Conservation (phyloP, 1,140 invertebrate genomes). For the Thaumetopoea pityocampa region DNA sequence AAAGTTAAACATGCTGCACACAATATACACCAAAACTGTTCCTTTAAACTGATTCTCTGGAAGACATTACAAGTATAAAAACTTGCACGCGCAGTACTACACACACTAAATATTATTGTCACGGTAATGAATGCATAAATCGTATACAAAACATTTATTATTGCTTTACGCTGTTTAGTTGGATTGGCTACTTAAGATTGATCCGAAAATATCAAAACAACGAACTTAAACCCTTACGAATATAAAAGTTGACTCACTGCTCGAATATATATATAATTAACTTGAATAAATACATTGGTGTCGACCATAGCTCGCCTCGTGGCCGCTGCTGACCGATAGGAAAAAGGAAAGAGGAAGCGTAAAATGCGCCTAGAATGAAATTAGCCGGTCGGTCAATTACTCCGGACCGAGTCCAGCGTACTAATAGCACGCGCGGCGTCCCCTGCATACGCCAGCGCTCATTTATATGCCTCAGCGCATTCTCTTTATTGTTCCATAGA, state of each 20-base stretch:
- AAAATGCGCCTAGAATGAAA: slow-evolving; percentile 69
- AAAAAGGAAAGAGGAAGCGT: slow-evolving; percentile 73
- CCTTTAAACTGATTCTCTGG: no score
- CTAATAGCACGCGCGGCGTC: slow-evolving; percentile 62
- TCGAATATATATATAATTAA: slow-evolving; percentile 8
- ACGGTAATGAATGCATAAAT: no score
- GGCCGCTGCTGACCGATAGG: slow-evolving; percentile 66
- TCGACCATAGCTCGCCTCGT: slow-evolving; percentile 35
- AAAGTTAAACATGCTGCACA: no score
- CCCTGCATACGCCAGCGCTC: slow-evolving; percentile 54
- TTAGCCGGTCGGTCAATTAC: slow-evolving; percentile 71
- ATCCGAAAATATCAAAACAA: not conserved
- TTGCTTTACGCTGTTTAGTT: no score
- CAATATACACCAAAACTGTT: no score
- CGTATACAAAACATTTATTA: no score
- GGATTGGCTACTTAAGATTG: no score
- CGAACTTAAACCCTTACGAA: not conserved
- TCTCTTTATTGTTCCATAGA: slow-evolving; percentile 72
- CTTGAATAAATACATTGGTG: slow-evolving; percentile 17
- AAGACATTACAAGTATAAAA: no score
- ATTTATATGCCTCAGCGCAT: slow-evolving; percentile 58
- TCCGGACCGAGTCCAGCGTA: slow-evolving; percentile 54
- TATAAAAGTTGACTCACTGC: not conserved
- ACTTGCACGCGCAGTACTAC: no score
- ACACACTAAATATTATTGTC: no score